These are phyloP conservation scores for Camelus bactrianus DNA, from an alignment of 2,113 vertebrate species.

Conservation along the genomic window DNA sequence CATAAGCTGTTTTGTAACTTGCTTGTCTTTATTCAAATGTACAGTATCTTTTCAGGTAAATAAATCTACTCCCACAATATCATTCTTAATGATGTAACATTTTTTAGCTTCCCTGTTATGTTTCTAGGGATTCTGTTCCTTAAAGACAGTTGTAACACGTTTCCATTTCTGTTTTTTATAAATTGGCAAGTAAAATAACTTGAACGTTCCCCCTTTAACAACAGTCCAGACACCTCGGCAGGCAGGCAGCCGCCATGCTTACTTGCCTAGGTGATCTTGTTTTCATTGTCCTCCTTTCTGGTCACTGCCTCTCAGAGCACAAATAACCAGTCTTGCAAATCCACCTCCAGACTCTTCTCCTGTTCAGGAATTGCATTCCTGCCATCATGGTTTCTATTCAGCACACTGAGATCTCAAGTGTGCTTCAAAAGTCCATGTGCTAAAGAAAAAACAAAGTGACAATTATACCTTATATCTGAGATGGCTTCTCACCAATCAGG, in stretches of 20 bases:
- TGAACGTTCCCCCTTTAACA: not conserved
- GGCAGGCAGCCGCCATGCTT: not conserved
- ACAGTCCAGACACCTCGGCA: not conserved
- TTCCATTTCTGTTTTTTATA: not conserved
- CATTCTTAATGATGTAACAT: not conserved
- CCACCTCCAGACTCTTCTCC: not conserved
- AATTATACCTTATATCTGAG: accelerated
- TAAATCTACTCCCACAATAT: not conserved
- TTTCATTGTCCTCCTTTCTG: not conserved
- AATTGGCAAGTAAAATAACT: not conserved
- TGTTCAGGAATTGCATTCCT: not conserved
- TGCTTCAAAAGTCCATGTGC: not conserved
- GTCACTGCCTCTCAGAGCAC: not conserved
- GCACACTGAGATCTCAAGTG: not conserved
- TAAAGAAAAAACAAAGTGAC: not conserved
- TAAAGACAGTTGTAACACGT: not conserved
- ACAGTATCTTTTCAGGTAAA: not conserved
- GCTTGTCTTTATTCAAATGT: not conserved
- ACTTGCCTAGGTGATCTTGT: not conserved
- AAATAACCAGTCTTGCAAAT: not conserved
- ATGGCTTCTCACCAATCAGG: not conserved
- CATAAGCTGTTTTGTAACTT: not conserved
- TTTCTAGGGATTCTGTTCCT: not conserved
- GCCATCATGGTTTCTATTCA: not conserved
- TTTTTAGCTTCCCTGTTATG: not conserved